A percentile compares a stretch with the other conserved stretches of the same genome.
Conservation (phyloP, 1,140 invertebrate genomes). For the Pteromalus puparum region DNA sequence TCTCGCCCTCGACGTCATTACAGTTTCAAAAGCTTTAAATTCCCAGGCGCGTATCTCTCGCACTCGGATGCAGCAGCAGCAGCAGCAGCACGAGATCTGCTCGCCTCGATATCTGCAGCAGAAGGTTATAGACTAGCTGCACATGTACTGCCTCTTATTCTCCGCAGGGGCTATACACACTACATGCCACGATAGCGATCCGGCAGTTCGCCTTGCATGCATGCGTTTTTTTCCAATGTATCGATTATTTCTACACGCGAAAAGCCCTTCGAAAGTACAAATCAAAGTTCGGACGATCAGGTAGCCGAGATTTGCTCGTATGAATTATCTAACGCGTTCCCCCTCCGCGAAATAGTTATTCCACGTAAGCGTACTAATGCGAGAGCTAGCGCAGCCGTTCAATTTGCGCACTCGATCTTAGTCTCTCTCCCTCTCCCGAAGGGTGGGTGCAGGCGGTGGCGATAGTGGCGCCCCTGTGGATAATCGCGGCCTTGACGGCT, state of each 20-base stretch:
- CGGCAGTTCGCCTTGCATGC: background rate
- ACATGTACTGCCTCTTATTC: background rate
- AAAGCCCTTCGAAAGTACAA: background rate
- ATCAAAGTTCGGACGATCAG: background rate
- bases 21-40: conserved; percentile 43
- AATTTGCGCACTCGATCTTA: background rate
- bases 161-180: conserved; percentile 21
- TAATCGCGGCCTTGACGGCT: too few relatives aligned
- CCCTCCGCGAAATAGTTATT: background rate
- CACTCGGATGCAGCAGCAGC: background rate
- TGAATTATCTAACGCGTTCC: background rate
- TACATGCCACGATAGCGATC: conserved; percentile 60
- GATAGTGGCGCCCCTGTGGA: too few relatives aligned
- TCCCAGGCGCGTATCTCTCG: conserved; percentile 9
- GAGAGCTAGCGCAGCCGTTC: background rate
- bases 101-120: conserved; percentile 50
- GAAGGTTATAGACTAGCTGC: conserved; percentile 53
- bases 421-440: background rate
- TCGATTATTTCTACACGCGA: background rate
- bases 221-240: background rate
- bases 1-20: conserved; percentile 20
- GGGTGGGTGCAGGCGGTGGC: too few relatives aligned
- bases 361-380: background rate
- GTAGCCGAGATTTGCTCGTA: background rate
- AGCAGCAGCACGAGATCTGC: conserved; percentile 44